A percentile compares a stretch with the other conserved stretches of the same genome.
Conservation (phyloP, 2,888 invertebrate species). For the Penaeus monodon region DNA sequence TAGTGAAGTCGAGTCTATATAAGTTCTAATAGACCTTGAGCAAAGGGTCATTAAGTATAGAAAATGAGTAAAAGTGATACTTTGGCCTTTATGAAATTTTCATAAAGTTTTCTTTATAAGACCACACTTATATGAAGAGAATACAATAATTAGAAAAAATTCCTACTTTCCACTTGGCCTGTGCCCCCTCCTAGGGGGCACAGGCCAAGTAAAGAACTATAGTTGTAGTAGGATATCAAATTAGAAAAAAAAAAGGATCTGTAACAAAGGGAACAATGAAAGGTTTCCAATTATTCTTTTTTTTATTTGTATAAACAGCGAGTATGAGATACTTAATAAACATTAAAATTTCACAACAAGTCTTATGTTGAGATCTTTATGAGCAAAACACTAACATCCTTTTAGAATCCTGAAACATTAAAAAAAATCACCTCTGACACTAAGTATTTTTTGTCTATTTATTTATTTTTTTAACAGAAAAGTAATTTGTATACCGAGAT, state of each 20-base stretch:
- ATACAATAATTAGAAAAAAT: too few species aligned
- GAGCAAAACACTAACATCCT: conserved; percentile 40
- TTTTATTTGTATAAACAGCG: conserved; percentile 56
- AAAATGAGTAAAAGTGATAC: too few species aligned
- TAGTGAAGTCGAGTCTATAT: too few species aligned
- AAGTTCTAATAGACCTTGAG: too few species aligned
- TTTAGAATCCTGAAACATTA: neutral
- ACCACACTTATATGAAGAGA: too few species aligned
- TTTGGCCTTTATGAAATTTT: too few species aligned
- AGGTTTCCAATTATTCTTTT: conserved; percentile 20
- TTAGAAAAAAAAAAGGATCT: neutral
- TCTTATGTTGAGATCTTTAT: conserved; percentile 50
- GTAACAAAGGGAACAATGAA: conserved; percentile 20
- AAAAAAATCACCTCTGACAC: neutral
- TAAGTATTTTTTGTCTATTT: conserved; percentile 12
- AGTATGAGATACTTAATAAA: conserved; percentile 49
- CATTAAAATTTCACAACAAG: conserved; percentile 57
- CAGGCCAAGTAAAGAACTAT: too few species aligned
- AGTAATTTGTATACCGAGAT: conserved; percentile 34
- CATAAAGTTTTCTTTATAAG: too few species aligned
- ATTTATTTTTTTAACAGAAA: conserved; percentile 18
- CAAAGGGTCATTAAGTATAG: too few species aligned
- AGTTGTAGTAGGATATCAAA: too few species aligned
- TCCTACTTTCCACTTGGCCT: too few species aligned
- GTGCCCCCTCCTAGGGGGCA: too few species aligned